Percentiles rank a stretch among this genome's conserved stretches.
Conservation (phyloP, 2,113 vertebrate genomes). For the Isurus oxyrinchus region DNA sequence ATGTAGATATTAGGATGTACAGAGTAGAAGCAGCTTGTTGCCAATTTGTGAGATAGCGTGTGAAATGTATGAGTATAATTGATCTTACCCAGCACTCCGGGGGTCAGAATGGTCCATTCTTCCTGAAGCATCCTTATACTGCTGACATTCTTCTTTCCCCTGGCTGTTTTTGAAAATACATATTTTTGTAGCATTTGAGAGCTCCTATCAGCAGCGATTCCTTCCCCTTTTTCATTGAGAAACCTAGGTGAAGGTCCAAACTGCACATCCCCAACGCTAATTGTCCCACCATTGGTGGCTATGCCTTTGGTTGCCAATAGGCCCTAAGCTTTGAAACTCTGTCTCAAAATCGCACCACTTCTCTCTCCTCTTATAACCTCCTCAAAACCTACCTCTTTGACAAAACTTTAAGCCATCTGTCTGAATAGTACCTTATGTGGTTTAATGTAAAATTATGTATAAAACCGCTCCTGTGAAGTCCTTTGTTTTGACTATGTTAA, state of each 20-base stretch:
- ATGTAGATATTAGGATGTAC: not conserved
- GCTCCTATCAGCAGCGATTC: not conserved
- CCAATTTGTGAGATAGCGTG: not conserved
- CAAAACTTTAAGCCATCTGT: no score
- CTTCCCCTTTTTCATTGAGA: not conserved
- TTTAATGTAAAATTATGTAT: not conserved
- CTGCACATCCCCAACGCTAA: not conserved
- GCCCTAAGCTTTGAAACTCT: not conserved
- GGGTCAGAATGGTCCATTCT: not conserved
- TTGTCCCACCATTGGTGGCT: not conserved
- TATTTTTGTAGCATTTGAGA: not conserved
- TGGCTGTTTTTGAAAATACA: not conserved
- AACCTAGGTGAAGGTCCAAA: not conserved
- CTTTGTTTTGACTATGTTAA: not conserved
- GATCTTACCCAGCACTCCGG: not conserved
- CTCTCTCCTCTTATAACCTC: not conserved
- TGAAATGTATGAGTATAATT: not conserved
- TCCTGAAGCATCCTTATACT: not conserved
- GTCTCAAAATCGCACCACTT: no score
- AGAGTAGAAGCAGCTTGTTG: not conserved
- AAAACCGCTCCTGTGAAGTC: not conserved
- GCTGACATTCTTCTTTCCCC: not conserved
- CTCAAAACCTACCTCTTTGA: not conserved
- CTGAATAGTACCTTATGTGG: not conserved
- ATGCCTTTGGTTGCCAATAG: not conserved